Conservation (phyloP, 2,113 vertebrate genomes). For the Anolis carolinensis region DNA sequence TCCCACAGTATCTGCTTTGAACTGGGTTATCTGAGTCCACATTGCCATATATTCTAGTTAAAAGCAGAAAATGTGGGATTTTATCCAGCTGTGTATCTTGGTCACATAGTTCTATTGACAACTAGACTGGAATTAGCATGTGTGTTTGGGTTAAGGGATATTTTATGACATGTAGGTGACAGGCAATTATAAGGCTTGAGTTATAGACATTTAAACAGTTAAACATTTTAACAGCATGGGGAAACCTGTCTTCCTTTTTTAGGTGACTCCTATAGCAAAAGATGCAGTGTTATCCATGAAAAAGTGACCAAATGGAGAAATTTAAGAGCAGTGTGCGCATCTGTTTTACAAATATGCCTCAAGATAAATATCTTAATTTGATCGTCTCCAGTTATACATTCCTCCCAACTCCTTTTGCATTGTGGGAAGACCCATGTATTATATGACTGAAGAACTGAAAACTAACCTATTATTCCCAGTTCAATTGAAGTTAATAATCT, state of each 20-base stretch:
- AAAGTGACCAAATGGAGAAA: background rate
- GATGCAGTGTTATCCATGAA: background rate
- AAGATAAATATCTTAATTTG: conserved; percentile 26
- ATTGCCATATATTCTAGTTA: too few relatives aligned
- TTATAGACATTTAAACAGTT: too few relatives aligned
- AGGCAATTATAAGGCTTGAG: too few relatives aligned
- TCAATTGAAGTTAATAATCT: conserved; percentile 33
- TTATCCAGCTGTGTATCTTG: too few relatives aligned
- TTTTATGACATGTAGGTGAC: too few relatives aligned
- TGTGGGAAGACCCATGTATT: background rate
- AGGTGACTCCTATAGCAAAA: background rate
- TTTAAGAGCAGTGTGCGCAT: background rate
- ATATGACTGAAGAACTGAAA: background rate
- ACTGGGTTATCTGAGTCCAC: too few relatives aligned
- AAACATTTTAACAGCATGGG: too few relatives aligned
- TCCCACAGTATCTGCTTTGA: too few relatives aligned
- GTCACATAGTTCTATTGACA: too few relatives aligned
- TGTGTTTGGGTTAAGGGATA: too few relatives aligned
- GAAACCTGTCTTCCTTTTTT: background rate
- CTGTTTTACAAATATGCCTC: conserved; percentile 1
- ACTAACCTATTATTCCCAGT: conserved; percentile 34
- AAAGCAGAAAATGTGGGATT: too few relatives aligned
- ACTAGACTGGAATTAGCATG: too few relatives aligned
- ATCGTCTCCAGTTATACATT: conserved; percentile 15
- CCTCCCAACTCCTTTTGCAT: background rate